Conservation (phyloP, 2,888 invertebrate species). For the Tenthredo livida region DNA sequence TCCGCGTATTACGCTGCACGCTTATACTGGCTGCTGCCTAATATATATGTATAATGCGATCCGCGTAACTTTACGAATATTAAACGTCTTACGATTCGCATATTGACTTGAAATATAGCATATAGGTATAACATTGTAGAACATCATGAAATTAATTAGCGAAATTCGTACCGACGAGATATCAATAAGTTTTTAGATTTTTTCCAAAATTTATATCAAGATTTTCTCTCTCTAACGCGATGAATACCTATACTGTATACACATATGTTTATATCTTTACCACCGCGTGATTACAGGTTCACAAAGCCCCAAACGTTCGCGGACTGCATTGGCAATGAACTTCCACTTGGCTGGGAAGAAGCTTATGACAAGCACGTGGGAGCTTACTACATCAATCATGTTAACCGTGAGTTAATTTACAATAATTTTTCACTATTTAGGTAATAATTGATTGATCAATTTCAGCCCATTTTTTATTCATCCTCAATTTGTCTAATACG, state of each 20-base stretch:
- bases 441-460: constrained; percentile 4
- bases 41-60: background rate
- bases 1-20: background rate
- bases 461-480: constrained; percentile 22
- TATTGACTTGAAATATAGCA: no score
- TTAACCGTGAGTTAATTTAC: constrained; percentile 88
- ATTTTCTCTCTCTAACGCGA: background rate
- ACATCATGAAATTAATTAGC: no score
- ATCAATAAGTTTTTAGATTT: background rate
- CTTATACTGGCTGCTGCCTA: background rate
- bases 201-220: background rate
- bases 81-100: background rate
- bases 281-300: constrained; percentile 85
- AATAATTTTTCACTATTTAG: background rate
- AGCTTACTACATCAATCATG: constrained; percentile 97
- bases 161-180: background rate
- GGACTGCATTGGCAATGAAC: constrained; percentile 98
- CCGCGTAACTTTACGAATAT: background rate
- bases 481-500: constrained; percentile 20
- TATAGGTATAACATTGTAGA: no score
- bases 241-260: background rate
- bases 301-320: constrained; percentile 98
- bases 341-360: constrained; percentile 98
- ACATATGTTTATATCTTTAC: background rate
- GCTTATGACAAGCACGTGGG: constrained; percentile 96